Percentiles rank a stretch among this genome's conserved stretches.
Evolutionary conservation across 2,888 invertebrate genomes (phyloP).

Genomic region (Chydorus sphaericus): DNA sequence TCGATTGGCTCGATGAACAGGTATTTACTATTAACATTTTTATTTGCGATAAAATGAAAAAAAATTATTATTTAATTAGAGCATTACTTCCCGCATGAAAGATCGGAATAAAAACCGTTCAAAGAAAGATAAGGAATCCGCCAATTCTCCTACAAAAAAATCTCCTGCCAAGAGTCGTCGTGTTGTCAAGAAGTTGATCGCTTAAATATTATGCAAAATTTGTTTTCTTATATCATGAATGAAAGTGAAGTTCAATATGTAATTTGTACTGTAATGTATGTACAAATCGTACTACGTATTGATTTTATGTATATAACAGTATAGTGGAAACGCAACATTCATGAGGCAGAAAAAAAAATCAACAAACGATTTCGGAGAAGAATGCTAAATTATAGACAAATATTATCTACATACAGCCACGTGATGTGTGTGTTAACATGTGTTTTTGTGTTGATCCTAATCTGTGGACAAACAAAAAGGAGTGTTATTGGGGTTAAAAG

Average conservation of each 20-base stretch:
- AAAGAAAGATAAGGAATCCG: not conserved
- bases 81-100: slow-evolving; percentile 23
- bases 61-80: slow-evolving; percentile 19
- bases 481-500: no score
- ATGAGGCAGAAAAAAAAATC: no score
- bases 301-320: not conserved
- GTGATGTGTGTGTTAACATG: slow-evolving; percentile 2
- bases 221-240: not conserved
- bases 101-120: not conserved
- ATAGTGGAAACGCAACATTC: not conserved
- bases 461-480: no score
- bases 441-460: no score
- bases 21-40: slow-evolving; percentile 22
- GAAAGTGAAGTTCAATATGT: not conserved
- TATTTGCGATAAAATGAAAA: not conserved
- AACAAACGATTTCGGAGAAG: not conserved
- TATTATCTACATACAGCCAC: slow-evolving; percentile 2
- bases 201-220: not conserved
- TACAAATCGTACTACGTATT: slow-evolving; percentile 1
- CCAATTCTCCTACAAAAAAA: no score
- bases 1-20: slow-evolving; percentile 38
- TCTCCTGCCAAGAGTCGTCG: not conserved
- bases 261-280: slow-evolving; percentile 5
- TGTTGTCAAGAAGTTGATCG: not conserved
- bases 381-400: not conserved